Evolutionary conservation across 30 jellyfish, hydroid and myxozoan species (phyloP), one percentile per base, ranked within the genome.

Genomic region (Turritopsis dohrnii): DNA sequence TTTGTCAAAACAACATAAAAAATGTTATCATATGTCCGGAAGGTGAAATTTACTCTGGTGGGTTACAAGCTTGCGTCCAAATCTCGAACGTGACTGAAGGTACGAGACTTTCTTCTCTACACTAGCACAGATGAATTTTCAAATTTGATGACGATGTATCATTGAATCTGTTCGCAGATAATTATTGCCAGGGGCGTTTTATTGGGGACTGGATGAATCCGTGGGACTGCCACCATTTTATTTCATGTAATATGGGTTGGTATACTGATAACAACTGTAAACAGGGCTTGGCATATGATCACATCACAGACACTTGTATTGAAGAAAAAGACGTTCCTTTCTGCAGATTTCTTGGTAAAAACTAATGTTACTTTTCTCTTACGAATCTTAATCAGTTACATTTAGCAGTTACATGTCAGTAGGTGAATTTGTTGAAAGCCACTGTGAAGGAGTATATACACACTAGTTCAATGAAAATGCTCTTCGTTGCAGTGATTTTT

Each of bases 141-240:
- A 41, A 41, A 41, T 41, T 13, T 13, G 13, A 5, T 13, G 60
- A 5, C 5, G 60, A 41, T 41, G 13, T 41, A 41, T 41, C 23
- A 7, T 23, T 69, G 8, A 69, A 7, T 4, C 9, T 23, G 41
- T 31, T 80, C 26, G n/a, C 65, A 80, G 87, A 71, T 8, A 80
- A 21, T 29, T 80, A 41, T 65, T 80, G 87, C 27, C 52, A 53
- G 21, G 52, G 65, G 21, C 87, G 87, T 18, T 54, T 80, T 17
- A 80, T 28, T 22, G 87, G 87, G n/a, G 83, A 25, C 0, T 80
- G 77, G 65, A 80, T 66, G 77, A 52, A 80, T 65, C 79, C 81
- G 16, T 80, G 87, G 87, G 81, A 80, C 21, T 80, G 87, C 54
- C 87, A 80, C 41, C 54, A 71, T 16, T 80, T 80, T 28, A 52